Conservation (phyloP, 64 coral and sea anemone genomes). For the Trachythela sp. region DNA sequence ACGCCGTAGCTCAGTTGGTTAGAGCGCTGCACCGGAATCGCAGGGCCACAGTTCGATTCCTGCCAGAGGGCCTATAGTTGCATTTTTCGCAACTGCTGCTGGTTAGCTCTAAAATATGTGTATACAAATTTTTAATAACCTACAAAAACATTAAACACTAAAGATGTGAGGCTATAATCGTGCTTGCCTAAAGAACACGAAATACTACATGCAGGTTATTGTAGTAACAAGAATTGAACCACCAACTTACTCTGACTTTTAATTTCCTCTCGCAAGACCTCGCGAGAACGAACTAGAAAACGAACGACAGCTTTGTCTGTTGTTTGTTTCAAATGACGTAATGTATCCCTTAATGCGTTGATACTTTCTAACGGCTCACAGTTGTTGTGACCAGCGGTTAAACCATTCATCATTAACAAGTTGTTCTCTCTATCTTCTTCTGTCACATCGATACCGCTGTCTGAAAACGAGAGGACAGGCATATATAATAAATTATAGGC, state of each 20-base stretch:
- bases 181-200: no score
- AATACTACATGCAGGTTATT: no score
- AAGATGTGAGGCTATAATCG: no score
- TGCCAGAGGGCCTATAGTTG: no score
- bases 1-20: no score
- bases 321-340: neutral
- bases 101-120: no score
- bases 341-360: neutral
- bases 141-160: no score
- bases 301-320: neutral
- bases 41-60: no score
- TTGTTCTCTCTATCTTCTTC: neutral
- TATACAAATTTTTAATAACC: no score
- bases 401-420: neutral
- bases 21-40: no score
- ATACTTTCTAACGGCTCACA: neutral
- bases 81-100: no score
- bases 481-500: neutral
- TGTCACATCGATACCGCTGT: neutral
- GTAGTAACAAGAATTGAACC: no score
- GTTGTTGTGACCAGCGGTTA: neutral
- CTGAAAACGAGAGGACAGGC: neutral
- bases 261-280: neutral
- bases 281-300: neutral
- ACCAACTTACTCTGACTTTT: neutral